Conservation (phyloP, 2,797 vertebrate genomes). For the Sandelia bainsii region DNA sequence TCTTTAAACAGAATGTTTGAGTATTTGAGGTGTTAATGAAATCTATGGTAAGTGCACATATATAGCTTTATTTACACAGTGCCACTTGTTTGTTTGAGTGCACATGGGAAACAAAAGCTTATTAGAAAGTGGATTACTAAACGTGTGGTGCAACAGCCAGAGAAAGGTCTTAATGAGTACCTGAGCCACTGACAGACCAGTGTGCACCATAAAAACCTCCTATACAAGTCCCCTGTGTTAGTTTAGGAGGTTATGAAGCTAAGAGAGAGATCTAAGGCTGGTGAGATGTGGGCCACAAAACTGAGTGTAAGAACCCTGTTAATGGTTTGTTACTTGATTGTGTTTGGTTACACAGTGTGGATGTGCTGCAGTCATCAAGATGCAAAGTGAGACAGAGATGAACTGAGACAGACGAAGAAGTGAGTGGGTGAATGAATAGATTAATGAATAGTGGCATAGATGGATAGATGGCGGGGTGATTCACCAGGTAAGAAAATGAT, state of each 20-base stretch:
- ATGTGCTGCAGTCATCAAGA: slow-evolving; percentile 26
- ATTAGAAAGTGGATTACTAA: slow-evolving; percentile 35
- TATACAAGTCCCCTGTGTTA: slow-evolving; percentile 42
- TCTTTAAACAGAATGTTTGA: slow-evolving; percentile 1
- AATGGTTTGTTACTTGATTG: slow-evolving; percentile 42
- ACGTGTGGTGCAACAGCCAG: slow-evolving; percentile 29
- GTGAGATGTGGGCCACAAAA: slow-evolving; percentile 36
- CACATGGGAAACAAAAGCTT: slow-evolving; percentile 20
- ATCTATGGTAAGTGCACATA: not conserved
- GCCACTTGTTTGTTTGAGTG: slow-evolving; percentile 21
- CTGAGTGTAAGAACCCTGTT: slow-evolving; percentile 28
- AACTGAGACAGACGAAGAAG: slow-evolving; percentile 22
- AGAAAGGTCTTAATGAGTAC: slow-evolving; percentile 14
- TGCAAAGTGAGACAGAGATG: slow-evolving; percentile 26
- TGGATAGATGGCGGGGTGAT: slow-evolving; percentile 34
- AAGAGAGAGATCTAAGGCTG: slow-evolving; percentile 32
- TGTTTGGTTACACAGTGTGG: slow-evolving; percentile 16
- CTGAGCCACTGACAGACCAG: slow-evolving; percentile 39
- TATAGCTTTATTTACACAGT: not conserved
- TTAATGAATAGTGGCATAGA: slow-evolving; percentile 30
- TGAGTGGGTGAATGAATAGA: slow-evolving; percentile 23
- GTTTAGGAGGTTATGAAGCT: slow-evolving; percentile 57
- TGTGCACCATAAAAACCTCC: slow-evolving; percentile 22
- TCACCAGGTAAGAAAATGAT: slow-evolving; percentile 56
- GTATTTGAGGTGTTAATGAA: not conserved